Evolutionary conservation across 2,888 invertebrate species (phyloP).

Genomic region (Pheosia tremula): DNA sequence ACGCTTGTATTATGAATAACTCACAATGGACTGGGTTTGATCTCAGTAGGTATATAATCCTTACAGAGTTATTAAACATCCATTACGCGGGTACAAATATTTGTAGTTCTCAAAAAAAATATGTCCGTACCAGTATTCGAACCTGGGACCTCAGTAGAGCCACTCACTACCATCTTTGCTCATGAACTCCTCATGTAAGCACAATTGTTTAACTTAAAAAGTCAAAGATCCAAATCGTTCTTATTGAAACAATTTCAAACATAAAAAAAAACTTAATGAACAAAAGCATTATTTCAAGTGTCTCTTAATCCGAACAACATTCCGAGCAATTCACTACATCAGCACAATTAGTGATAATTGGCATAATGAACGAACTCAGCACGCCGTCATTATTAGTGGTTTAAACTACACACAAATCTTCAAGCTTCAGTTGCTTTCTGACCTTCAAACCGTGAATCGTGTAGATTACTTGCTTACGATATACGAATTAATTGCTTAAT

Average conservation of each 20-base stretch:
- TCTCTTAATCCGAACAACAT: constrained; percentile 29
- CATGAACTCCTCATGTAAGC: neutral
- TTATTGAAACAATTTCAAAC: neutral
- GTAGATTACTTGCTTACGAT: neutral
- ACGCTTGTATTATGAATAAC: no score
- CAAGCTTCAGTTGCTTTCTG: constrained; percentile 5
- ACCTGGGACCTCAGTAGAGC: no score
- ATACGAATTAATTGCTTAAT: neutral
- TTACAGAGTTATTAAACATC: no score
- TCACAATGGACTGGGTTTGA: no score
- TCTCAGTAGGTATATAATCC: no score
- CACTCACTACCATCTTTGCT: no score
- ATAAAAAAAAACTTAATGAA: neutral
- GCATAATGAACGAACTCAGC: constrained; percentile 42
- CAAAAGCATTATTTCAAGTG: neutral
- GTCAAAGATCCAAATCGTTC: neutral
- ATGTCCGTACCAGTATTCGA: no score
- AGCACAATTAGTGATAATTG: constrained; percentile 50
- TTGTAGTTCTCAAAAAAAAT: no score
- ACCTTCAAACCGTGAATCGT: neutral
- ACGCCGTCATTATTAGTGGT: constrained; percentile 12
- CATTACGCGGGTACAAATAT: no score
- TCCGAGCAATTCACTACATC: constrained; percentile 39
- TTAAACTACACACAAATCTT: constrained; percentile 10
- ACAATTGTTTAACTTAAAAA: neutral